Evolutionary conservation across 2,797 vertebrate species (phyloP), one percentile per base, ranked within the genome.

Genomic region (Spizella passerina): DNA sequence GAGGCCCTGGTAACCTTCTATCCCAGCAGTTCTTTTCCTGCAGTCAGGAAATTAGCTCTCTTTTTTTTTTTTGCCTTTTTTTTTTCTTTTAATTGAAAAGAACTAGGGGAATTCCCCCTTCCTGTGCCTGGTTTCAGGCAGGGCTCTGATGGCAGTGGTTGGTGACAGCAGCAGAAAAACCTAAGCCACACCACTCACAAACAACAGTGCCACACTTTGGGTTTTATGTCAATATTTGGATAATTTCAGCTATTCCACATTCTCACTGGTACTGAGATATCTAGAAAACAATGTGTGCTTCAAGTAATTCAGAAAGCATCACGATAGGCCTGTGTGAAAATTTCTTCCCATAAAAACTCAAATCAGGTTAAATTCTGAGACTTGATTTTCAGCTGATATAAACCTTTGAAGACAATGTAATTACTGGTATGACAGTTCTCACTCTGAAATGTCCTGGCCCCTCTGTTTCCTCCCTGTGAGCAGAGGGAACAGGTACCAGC

Each of bases 1-100:
- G 53, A 89, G 94, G 84, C 86, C 86, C 43, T 60, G 7, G 38
- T 88, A 94, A 95, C 90, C 66, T 88, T 73, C 70, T 79, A 77
- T 22, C 53, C 34, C 52, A 82, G 80, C 12, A 86, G 77, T 70
- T 86, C 77, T 91, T 90, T 82, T 82, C 46, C 73, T 82, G 73
- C 65, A 93, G 76, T 59, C 65, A 66, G 65, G 72, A 94, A 83
- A 86, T 90, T 13, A 14, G 21, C 24, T 57, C 8, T 57, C 2
- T 15, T 10, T 56, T 12, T 56, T 56, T 55, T 73, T 57, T 60
- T 93, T 52, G 5, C 6, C 1, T 5, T 17, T 23, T 57, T 11
- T 44, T 7, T 19, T 18, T 24, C 4, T 41, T 38, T 23, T 2
- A 12, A 29, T 41, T 66, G 29, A n/a, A 56, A 77, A 56, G 41